A percentile compares a stretch with the other conserved stretches of the same genome.
Evolutionary conservation across 2,113 vertebrate species (phyloP).

Genomic region (Cheirogaleus medius): DNA sequence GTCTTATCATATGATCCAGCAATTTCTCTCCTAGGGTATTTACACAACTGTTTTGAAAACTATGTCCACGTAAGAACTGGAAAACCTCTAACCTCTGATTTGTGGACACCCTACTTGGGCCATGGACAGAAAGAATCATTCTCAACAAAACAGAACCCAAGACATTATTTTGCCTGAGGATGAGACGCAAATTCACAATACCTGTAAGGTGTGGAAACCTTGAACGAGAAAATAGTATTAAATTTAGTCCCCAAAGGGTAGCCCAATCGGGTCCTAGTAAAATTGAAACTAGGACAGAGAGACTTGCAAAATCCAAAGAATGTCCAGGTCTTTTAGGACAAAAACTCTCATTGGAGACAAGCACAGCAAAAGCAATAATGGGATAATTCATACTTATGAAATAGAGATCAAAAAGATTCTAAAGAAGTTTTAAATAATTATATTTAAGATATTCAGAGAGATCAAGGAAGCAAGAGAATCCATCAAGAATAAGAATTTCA

Average conservation of each 20-base stretch:
- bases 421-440: background rate
- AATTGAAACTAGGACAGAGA: background rate
- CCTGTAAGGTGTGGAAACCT: background rate
- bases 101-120: background rate
- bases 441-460: background rate
- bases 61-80: background rate
- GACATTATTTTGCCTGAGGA: background rate
- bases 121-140: background rate
- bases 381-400: background rate
- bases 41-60: background rate
- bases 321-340: background rate
- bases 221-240: background rate
- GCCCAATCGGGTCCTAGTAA: background rate
- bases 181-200: background rate
- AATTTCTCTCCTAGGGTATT: background rate
- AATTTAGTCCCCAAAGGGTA: background rate
- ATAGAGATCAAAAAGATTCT: background rate
- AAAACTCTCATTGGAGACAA: background rate
- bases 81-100: background rate
- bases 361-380: background rate
- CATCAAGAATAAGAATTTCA: slow-evolving; percentile 34
- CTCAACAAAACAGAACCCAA: background rate
- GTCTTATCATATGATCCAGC: background rate
- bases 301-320: background rate
- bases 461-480: slow-evolving; percentile 26